Percentiles rank a stretch among this genome's conserved stretches.
These are phyloP conservation scores for Elaphurus davidianus DNA, from an alignment of 2,113 vertebrate species.

Conservation along the genomic window DNA sequence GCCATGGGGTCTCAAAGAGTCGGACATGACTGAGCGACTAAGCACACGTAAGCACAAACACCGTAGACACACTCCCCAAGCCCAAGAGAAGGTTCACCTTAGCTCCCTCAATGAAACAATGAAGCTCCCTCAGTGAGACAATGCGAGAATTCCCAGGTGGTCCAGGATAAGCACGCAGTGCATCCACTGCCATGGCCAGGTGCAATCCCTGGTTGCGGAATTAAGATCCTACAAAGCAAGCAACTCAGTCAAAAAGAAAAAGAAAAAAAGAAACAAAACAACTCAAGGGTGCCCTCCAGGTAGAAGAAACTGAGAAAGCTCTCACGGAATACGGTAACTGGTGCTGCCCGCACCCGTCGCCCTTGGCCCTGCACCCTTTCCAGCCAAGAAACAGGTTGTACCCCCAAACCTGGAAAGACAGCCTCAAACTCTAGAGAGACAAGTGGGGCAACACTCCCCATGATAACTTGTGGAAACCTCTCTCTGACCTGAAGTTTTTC, in stretches of 20 bases:
- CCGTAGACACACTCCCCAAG: background rate
- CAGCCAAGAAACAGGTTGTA: background rate
- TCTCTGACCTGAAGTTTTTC: background rate
- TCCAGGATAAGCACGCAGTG: background rate
- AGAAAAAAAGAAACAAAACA: background rate
- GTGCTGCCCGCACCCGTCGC: rapidly evolving
- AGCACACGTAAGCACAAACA: background rate
- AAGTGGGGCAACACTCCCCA: background rate
- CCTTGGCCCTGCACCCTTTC: background rate
- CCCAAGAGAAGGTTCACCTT: background rate
- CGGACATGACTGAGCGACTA: background rate
- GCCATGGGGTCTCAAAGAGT: background rate
- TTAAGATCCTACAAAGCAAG: background rate
- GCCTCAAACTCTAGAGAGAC: background rate
- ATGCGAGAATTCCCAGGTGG: background rate
- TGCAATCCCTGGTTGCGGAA: background rate
- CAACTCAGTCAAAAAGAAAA: background rate
- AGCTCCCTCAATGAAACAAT: background rate
- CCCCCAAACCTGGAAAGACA: background rate
- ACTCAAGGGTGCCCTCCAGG: background rate
- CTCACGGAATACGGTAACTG: background rate
- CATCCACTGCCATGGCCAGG: rapidly evolving
- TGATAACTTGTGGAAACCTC: too few relatives aligned
- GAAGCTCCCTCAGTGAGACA: background rate
- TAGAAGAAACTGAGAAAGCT: background rate